Base-by-base conservation (phyloP, 2,888 invertebrate genomes). In the Carterocephalus palaemon region DNA sequence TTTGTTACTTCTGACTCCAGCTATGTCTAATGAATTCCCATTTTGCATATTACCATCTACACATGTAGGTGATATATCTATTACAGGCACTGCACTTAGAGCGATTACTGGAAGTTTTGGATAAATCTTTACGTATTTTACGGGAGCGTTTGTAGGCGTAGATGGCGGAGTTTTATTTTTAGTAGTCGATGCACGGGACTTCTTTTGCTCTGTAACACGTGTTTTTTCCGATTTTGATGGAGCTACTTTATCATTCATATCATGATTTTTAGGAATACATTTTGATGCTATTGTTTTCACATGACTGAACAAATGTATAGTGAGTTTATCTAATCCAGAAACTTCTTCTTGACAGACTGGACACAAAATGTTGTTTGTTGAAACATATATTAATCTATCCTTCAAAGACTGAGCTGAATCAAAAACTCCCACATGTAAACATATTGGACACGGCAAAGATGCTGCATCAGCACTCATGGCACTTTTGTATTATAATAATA, bases 251-350 rank as follows among this genome's bases (percentile, higher is more conserved):
- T 58, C 53, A 31, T 28, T 29, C 19, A 34, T 46, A 47, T 55
- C 54, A 45, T 56, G 58, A 53, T 61, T 65, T 56, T 57, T 60
- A 48, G 48, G 17, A 32, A 34, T 48, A 40, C 52, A 60, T 56
- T 62, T 75, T 47, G 59, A 57, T 34, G 62, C 54, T 53, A 73
- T 53, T 46, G 88, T 65, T 54, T 80, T 78, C 2, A 91, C 89
- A 67, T 95, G 95, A 48, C 91, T 91, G 64, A 95, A 94, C 53
- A 95, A 83, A 75, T 95, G 95, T 63, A 95, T 93, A 0, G 95
- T 95, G 37, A 95, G 82, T 80, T 95, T 95, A 71, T 95, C 95
- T 53, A 95, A 87, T 1, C 95, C 95, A 51, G 90, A 78, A 10
- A 95, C 84, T 56, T 91, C 84, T 62, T 94, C 93, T 61, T 90